Evolutionary conservation across 92 coral and sea anemone species (phyloP).

Genomic region (Blastomussa wellsi): DNA sequence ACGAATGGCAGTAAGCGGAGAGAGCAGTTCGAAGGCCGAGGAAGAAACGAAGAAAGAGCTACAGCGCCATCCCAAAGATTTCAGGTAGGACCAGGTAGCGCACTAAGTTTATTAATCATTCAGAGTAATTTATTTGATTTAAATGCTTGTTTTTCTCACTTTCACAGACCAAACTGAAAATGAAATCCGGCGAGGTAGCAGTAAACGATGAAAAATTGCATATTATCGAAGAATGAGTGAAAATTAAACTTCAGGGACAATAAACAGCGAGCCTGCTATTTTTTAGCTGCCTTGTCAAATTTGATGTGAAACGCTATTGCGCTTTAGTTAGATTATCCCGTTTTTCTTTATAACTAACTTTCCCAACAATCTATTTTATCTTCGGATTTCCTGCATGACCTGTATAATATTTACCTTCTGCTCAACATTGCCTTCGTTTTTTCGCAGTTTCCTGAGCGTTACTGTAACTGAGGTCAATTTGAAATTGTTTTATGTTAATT

Average conservation of each 20-base stretch:
- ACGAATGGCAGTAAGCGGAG: slow-evolving; percentile 97
- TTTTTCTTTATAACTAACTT: not conserved
- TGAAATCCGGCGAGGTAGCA: not conserved
- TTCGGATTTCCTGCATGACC: slow-evolving; percentile 17
- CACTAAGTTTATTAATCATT: not conserved
- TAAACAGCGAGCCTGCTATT: not conserved
- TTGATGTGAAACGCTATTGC: not conserved
- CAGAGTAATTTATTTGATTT: slow-evolving; percentile 23
- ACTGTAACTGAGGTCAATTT: not conserved
- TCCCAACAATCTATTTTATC: not conserved
- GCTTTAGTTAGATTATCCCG: not conserved
- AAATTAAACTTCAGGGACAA: not conserved
- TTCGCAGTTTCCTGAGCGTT: not conserved
- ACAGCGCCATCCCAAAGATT: slow-evolving; percentile 91
- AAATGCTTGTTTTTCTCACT: slow-evolving; percentile 23
- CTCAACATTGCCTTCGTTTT: not conserved
- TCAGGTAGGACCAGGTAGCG: slow-evolving; percentile 86
- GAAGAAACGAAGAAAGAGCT: slow-evolving; percentile 83
- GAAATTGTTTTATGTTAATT: not conserved
- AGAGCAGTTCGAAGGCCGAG: slow-evolving; percentile 85
- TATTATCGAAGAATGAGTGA: not conserved
- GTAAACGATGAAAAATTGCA: not conserved
- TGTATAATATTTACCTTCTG: not conserved
- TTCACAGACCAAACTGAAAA: not conserved
- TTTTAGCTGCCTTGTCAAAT: not conserved